A percentile compares a stretch with the other conserved stretches of the same genome.
These are phyloP conservation scores for Prionchulus punctatus DNA, from an alignment of 2,888 invertebrate genomes.

Conservation along the genomic window DNA sequence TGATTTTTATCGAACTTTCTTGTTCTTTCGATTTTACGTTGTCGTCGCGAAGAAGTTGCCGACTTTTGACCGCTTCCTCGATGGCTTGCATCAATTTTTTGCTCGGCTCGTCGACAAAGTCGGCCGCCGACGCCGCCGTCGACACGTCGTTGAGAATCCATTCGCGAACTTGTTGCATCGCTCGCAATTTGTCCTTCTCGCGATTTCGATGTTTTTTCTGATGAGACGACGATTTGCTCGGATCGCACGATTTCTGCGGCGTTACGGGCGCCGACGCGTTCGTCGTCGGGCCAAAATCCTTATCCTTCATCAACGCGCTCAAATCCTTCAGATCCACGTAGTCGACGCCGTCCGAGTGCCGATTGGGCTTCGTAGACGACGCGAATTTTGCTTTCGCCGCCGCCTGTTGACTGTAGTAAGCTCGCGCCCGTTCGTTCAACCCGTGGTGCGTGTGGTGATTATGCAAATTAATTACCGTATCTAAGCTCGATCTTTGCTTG, in stretches of 20 bases:
- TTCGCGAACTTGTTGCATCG: neutral
- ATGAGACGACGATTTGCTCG: neutral
- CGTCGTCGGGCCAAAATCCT: neutral
- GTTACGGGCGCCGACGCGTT: neutral
- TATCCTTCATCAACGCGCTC: too few species aligned
- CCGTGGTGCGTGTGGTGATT: too few species aligned
- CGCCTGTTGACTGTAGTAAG: neutral
- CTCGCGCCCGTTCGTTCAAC: neutral
- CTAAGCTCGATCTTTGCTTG: too few species aligned
- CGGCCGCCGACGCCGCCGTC: neutral
- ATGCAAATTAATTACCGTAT: neutral
- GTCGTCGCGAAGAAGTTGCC: too few species aligned
- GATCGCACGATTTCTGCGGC: neutral
- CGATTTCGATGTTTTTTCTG: neutral
- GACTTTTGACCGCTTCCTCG: too few species aligned
- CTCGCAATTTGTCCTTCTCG: neutral
- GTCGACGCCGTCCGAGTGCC: neutral
- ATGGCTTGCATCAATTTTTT: too few species aligned
- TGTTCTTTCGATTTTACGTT: too few species aligned
- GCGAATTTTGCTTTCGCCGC: too few species aligned
- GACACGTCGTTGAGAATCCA: neutral
- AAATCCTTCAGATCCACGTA: too few species aligned
- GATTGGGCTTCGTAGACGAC: too few species aligned
- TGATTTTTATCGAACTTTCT: too few species aligned
- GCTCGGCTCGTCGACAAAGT: too few species aligned